Evolutionary conservation across 2,113 vertebrate species (phyloP).

Genomic region (Strix uralensis): DNA sequence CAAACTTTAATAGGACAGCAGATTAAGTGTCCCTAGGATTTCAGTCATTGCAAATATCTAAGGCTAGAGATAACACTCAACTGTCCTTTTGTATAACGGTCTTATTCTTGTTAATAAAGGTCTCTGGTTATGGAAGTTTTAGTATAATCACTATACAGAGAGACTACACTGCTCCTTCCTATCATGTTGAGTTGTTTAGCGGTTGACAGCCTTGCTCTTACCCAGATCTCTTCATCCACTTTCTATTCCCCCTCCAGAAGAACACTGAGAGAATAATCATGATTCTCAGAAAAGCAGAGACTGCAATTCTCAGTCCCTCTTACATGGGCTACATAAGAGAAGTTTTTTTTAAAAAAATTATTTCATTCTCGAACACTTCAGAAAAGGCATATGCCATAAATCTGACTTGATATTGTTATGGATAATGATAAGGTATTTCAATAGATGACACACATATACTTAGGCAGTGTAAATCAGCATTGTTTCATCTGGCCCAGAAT

Average conservation of each 20-base stretch:
- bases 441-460: not conserved
- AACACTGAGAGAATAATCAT: not conserved
- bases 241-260: not conserved
- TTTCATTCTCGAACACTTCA: not conserved
- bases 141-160: not conserved
- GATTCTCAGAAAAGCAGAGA: not conserved
- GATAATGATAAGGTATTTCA: not conserved
- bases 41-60: not conserved
- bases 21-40: not conserved
- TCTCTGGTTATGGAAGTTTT: not conserved
- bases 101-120: not conserved
- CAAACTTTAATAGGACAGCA: not conserved
- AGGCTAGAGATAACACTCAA: not conserved
- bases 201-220: not conserved
- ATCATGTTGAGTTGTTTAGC: not conserved
- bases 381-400: not conserved
- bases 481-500: not conserved
- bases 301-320: not conserved
- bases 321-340: rapidly evolving
- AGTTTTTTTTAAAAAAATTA: not conserved
- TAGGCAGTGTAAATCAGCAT: not conserved
- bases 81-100: not conserved
- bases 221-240: not conserved
- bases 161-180: not conserved
- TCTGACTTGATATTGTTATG: not conserved